Percentiles rank a stretch among this genome's conserved stretches.
These are phyloP conservation scores for Acyrthosiphon pisum DNA, from an alignment of 1,140 invertebrate genomes.

Conservation along the genomic window DNA sequence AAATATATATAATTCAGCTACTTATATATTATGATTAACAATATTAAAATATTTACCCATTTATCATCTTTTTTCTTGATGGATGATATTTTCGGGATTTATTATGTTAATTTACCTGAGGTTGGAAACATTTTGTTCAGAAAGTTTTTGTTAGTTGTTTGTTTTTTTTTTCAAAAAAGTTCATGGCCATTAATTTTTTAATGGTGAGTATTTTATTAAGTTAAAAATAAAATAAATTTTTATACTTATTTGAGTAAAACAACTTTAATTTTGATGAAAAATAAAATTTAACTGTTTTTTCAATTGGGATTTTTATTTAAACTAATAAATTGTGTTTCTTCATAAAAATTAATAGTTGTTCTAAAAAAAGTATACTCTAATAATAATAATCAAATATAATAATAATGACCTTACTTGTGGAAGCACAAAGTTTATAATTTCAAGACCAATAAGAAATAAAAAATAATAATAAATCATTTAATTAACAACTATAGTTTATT, in stretches of 20 bases:
- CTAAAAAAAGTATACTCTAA: too few relatives aligned
- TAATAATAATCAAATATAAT: too few relatives aligned
- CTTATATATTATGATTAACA: background rate
- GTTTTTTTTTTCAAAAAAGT: slow-evolving; percentile 13
- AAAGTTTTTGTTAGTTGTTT: background rate
- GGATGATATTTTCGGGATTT: slow-evolving; percentile 14
- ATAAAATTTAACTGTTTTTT: background rate
- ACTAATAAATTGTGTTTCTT: background rate
- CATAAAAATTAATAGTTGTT: too few relatives aligned
- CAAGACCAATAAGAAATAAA: too few relatives aligned
- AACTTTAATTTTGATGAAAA: background rate
- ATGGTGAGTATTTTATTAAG: slow-evolving; percentile 4
- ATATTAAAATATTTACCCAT: slow-evolving; percentile 3
- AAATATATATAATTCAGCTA: background rate
- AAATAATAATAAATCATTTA: too few relatives aligned
- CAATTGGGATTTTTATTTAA: background rate
- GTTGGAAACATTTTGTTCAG: slow-evolving; percentile 14
- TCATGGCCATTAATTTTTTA: slow-evolving; percentile 22
- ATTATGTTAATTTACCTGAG: slow-evolving; percentile 33
- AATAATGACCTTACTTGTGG: too few relatives aligned
- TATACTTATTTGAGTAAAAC: background rate
- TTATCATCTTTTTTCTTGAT: slow-evolving; percentile 26
- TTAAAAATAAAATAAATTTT: background rate
- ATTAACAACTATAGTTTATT: too few relatives aligned
- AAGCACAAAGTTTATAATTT: too few relatives aligned